Base-by-base conservation (phyloP, 2,888 invertebrate species). In the Gryllus longicercus region DNA sequence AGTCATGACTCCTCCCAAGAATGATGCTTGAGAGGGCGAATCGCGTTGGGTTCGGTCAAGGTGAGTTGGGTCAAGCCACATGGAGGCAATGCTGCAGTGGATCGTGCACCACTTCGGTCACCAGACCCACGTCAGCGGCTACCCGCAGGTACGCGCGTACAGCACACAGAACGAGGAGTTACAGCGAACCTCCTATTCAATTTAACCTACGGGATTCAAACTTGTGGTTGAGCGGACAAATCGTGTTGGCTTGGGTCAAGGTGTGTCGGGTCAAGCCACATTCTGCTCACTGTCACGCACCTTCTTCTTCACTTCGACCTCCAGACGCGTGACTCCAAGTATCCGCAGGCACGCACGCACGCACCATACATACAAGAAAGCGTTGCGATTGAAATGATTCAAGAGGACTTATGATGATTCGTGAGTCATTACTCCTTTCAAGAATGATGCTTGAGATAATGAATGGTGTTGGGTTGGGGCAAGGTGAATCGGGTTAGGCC, bases 61-160 rank as follows among this genome's bases (percentile, higher is more conserved):
- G 21, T 21, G 21, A 21, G 21, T 25, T 2, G 25, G 25, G 4
- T 2, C 38, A 8, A 38, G 8, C 4, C 38, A 38, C 8, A 38
- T n/a, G n/a, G n/a, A n/a, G n/a, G n/a, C n/a, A n/a, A n/a, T n/a
- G n/a, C n/a, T n/a, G n/a, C n/a, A n/a, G n/a, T n/a, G n/a, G n/a
- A n/a, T n/a, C n/a, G n/a, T n/a, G n/a, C n/a, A n/a, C n/a, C 94
- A 95, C 85, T 95, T 95, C 85, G 92, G 92, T 76, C 95, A 96
- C 86, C 94, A 95, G 86, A 93, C 93, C 79, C 92, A 91, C 84
- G 92, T 93, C 82, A 91, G 92, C 83, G 92, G 92, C 84, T 92
- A 92, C 86, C 91, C 92, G 1, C 92, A 93, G 91, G 93, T 63
- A n/a, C 2, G 63, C 18, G 3, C 63, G 63, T 2, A 63, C 18